Evolutionary conservation across 2,888 invertebrate species (phyloP), one percentile per base, ranked within the genome.

Genomic region (Xestia ashworthii): DNA sequence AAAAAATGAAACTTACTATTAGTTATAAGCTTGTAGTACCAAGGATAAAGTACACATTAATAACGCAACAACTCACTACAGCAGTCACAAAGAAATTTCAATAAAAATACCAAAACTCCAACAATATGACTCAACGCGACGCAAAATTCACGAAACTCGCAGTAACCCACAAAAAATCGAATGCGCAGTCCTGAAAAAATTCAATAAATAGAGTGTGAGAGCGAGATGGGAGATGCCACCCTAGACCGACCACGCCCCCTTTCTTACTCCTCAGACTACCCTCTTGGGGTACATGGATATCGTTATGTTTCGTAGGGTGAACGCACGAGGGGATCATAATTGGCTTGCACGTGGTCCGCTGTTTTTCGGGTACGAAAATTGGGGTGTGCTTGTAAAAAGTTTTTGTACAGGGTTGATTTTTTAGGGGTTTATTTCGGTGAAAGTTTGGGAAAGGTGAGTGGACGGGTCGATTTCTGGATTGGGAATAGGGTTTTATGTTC

Each of bases 201-300:
- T 76, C 86, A 74, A 81, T 82, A 85, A 74, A 77, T 87, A 80
- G 60, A 70, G 38, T 22, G 80, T 85, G 64, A 83, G 92, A 94
- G 89, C 82, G 92, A 89, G 94, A 94, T 89, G 90, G 87, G 88
- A 88, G 87, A 90, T 86, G 71, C 91, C 92, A 89, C 92, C 92
- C 93, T 89, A 89, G 89, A 89, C 89, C 32, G 68, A 83, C 92
- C 94, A 93, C 94, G 94, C 94, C 94, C 91, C 90, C 92, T 94
- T 94, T 94, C 94, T 94, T 84, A 80, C 70, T 58, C 91, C 89
- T 89, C 87, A 91, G 90, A 90, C 90, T 89, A 91, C 88, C 89
- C 86, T 89, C 92, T 91, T 90, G 88, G 87, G 91, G 91, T 88
- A 88, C 85, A 88, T 91, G 90, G 90, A 84, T 87, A 84, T 81